A percentile compares a stretch with the other conserved stretches of the same genome.
phyloP scores from a whole-genome alignment of 2,797 vertebrate species.

The Amphiprion clarkii region DNA sequence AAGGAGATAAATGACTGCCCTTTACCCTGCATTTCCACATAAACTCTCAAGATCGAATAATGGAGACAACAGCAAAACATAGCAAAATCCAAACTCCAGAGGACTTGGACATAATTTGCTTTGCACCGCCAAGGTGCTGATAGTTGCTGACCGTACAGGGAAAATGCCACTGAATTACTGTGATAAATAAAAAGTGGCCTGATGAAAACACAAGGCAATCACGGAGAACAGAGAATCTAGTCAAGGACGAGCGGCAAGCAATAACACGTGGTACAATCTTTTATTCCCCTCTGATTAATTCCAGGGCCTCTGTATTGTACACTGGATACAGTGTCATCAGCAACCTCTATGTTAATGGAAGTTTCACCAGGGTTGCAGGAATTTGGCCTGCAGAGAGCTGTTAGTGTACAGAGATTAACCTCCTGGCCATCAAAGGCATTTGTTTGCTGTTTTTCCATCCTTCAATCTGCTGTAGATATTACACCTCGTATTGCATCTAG shows the following conservation, averaged over 20 bases:
- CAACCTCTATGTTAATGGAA: conserved; percentile 74
- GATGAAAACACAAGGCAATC: conserved; percentile 72
- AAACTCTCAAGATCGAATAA: conserved; percentile 39
- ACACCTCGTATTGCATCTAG: conserved; percentile 23
- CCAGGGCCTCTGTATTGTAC: conserved; percentile 61
- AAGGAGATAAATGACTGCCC: conserved; percentile 6
- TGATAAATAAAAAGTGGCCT: conserved; percentile 61
- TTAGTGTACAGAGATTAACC: conserved; percentile 65
- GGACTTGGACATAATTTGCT: conserved; percentile 56
- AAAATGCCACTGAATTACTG: conserved; percentile 68
- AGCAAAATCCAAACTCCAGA: conserved; percentile 43
- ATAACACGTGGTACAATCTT: conserved; percentile 72
- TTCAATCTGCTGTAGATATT: conserved; percentile 41
- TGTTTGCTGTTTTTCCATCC: conserved; percentile 46
- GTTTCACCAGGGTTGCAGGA: conserved; percentile 59
- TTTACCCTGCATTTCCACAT: conserved; percentile 19
- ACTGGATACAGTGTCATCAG: conserved; percentile 69
- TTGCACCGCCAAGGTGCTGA: conserved; percentile 46
- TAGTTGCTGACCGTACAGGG: conserved; percentile 59
- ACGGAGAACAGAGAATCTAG: conserved; percentile 64
- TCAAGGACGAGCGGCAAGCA: conserved; percentile 69
- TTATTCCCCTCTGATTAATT: conserved; percentile 80
- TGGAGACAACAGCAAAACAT: conserved; percentile 49
- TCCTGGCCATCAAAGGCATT: conserved; percentile 45
- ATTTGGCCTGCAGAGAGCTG: conserved; percentile 40